Percentiles rank a stretch among this genome's conserved stretches.
Evolutionary conservation across 1,140 invertebrate species (phyloP).

Genomic region (Antheraea pernyi): DNA sequence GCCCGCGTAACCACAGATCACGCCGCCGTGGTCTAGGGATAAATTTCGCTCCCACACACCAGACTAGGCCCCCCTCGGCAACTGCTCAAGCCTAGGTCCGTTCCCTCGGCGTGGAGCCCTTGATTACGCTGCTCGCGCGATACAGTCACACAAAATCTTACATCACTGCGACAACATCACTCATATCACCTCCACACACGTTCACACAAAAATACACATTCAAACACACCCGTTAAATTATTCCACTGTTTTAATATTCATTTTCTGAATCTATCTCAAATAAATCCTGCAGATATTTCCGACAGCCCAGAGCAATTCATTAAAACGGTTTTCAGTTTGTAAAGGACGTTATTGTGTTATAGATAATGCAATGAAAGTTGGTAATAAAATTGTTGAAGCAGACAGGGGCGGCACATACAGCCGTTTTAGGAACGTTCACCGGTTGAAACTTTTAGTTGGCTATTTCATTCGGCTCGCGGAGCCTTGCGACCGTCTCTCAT

Average conservation of each 20-base stretch:
- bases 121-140: too few species aligned
- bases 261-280: neutral
- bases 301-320: neutral
- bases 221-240: too few species aligned
- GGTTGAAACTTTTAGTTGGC: slow-evolving; percentile 31
- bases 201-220: too few species aligned
- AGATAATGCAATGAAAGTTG: slow-evolving; percentile 26
- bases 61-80: too few species aligned
- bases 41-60: too few species aligned
- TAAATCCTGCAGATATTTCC: neutral
- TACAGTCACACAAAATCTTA: too few species aligned
- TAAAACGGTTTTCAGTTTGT: neutral
- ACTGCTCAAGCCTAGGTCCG: too few species aligned
- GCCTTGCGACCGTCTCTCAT: slow-evolving; percentile 33
- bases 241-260: neutral
- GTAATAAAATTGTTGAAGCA: slow-evolving; percentile 29
- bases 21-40: too few species aligned
- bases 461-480: slow-evolving; percentile 27
- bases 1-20: too few species aligned
- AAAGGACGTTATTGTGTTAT: slow-evolving; percentile 9
- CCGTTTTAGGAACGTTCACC: slow-evolving; percentile 28
- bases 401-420: slow-evolving; percentile 6
- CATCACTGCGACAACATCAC: too few species aligned
- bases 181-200: too few species aligned
- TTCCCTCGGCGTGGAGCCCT: too few species aligned